phyloP scores from a whole-genome alignment of 2,113 vertebrate species.

The Daubentonia madagascariensis region DNA sequence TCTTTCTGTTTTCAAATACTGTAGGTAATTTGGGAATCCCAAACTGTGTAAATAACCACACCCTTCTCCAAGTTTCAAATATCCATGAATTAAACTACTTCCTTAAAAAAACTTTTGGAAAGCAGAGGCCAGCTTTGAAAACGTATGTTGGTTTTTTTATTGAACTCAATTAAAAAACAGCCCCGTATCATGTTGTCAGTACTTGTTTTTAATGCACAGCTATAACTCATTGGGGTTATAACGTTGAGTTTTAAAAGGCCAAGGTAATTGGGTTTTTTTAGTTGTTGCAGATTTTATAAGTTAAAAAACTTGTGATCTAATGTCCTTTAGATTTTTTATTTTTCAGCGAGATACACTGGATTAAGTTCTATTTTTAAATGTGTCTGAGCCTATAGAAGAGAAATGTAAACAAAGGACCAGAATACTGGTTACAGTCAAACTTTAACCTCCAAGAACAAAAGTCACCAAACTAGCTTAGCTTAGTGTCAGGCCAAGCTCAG shows the following conservation, averaged over 20 bases:
- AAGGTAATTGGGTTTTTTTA: neutral
- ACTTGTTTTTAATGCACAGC: neutral
- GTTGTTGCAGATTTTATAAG: neutral
- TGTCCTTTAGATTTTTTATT: neutral
- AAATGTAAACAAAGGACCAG: neutral
- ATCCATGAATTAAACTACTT: neutral
- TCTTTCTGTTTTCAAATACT: neutral
- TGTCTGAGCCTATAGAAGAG: neutral
- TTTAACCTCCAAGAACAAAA: neutral
- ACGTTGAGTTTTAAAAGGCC: neutral
- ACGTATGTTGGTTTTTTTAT: neutral
- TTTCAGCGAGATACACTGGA: neutral
- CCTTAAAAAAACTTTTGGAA: conserved; percentile 33
- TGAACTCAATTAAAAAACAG: neutral
- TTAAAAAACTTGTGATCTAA: neutral
- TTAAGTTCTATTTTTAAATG: conserved; percentile 20
- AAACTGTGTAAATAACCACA: neutral
- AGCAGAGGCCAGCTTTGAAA: neutral
- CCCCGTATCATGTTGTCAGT: neutral
- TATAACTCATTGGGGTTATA: neutral
- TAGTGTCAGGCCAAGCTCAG: neutral
- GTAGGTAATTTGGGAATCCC: neutral
- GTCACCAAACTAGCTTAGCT: neutral
- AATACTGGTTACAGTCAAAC: neutral
- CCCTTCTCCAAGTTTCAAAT: neutral